phyloP scores from a whole-genome alignment of 2,113 vertebrate species.

The Urocitellus parryii region DNA sequence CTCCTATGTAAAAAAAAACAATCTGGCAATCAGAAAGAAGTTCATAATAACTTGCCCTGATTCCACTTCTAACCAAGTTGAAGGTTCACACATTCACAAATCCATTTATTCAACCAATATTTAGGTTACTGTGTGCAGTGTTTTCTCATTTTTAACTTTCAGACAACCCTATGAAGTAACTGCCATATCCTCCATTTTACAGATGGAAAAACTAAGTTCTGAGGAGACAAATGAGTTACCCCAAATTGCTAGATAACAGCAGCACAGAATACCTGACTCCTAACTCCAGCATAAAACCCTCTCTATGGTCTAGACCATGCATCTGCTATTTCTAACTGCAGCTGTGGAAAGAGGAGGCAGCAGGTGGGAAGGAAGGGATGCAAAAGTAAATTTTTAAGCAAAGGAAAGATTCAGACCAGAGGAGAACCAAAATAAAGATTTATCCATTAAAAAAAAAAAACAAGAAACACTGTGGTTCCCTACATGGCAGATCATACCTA shows the following conservation, averaged over 20 bases:
- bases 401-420: background rate
- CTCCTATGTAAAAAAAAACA: background rate
- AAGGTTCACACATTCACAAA: background rate
- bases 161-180: background rate
- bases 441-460: background rate
- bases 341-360: background rate
- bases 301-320: too few species aligned
- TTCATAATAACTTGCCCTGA: background rate
- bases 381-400: background rate
- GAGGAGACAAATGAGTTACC: background rate
- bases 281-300: rapidly evolving
- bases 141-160: background rate
- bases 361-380: background rate
- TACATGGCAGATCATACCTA: too few species aligned
- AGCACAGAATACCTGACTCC: background rate
- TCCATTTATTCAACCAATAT: background rate
- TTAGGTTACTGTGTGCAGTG: too few species aligned
- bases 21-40: background rate
- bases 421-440: background rate
- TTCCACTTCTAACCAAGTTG: background rate
- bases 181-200: background rate
- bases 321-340: background rate
- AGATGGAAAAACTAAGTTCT: background rate
- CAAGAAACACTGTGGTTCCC: too few species aligned
- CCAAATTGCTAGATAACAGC: background rate